Conservation (phyloP, 2,797 vertebrate genomes). For the Melanogrammus aeglefinus region DNA sequence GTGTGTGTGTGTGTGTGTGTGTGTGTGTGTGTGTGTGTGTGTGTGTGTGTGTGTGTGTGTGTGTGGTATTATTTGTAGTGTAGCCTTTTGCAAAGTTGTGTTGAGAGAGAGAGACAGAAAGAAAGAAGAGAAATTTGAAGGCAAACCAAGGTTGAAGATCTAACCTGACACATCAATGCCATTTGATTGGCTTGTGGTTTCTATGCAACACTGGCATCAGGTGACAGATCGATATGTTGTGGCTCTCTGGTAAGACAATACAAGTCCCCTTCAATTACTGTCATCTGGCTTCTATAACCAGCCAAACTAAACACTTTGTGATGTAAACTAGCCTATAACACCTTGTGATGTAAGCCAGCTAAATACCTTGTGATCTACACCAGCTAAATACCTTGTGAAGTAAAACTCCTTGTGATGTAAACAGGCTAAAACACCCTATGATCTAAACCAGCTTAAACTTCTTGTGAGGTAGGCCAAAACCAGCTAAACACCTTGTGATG, state of each 20-base stretch:
- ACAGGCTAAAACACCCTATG: no score
- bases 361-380: background rate
- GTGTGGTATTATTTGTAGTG: background rate
- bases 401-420: background rate
- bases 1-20: no score
- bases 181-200: constrained; percentile 50
- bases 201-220: constrained; percentile 37
- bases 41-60: no score
- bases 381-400: background rate
- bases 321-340: background rate
- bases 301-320: background rate
- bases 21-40: no score
- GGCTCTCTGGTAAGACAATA: constrained; percentile 49
- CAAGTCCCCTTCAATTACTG: constrained; percentile 34
- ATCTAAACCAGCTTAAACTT: no score
- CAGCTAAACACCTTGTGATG: no score
- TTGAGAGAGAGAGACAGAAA: background rate
- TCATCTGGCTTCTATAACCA: constrained; percentile 28
- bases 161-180: constrained; percentile 1
- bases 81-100: background rate
- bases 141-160: background rate
- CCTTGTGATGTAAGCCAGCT: background rate
- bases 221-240: constrained; percentile 62
- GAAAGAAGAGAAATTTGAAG: background rate
- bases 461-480: background rate